Conservation (phyloP, 2,888 invertebrate genomes). For the Drosophila aldrichi region DNA sequence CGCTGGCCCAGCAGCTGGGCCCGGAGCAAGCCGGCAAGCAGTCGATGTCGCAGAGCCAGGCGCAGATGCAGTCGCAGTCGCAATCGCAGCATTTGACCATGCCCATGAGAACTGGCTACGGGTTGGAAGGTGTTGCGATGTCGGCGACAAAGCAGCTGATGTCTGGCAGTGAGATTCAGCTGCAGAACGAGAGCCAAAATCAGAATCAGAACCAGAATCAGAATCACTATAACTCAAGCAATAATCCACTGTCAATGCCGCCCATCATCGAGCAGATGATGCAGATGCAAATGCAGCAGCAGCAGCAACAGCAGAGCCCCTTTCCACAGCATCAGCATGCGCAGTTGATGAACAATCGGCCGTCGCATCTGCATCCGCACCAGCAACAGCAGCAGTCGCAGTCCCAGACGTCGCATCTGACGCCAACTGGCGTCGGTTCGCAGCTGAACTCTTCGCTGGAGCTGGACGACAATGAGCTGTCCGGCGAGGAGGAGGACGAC, state of each 20-base stretch:
- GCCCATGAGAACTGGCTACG: conserved; percentile 43
- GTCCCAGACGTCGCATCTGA: conserved; percentile 30
- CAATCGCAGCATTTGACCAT: conserved; percentile 42
- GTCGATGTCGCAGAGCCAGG: conserved; percentile 28
- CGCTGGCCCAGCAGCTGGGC: conserved; percentile 57
- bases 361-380: conserved; percentile 42
- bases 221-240: conserved; percentile 70
- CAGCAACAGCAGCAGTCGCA: conserved; percentile 25
- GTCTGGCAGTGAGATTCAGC: conserved; percentile 60
- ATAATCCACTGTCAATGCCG: conserved; percentile 81
- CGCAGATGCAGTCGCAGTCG: background rate
- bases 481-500: conserved; percentile 81
- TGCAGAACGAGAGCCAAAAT: conserved; percentile 40
- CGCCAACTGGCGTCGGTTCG: conserved; percentile 15
- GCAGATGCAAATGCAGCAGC: conserved; percentile 74
- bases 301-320: conserved; percentile 47
- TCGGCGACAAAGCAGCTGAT: conserved; percentile 48
- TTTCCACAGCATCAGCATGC: conserved; percentile 55
- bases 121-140: conserved; percentile 51
- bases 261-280: conserved; percentile 78
- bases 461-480: conserved; percentile 80
- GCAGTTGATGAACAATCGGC: conserved; percentile 38
- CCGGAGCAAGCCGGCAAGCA: conserved; percentile 45
- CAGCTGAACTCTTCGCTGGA: conserved; percentile 75
- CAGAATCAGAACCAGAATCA: conserved; percentile 63